Evolutionary conservation across 2,888 invertebrate species (phyloP), one percentile per base, ranked within the genome.

Genomic region (Ochropleura plecta): DNA sequence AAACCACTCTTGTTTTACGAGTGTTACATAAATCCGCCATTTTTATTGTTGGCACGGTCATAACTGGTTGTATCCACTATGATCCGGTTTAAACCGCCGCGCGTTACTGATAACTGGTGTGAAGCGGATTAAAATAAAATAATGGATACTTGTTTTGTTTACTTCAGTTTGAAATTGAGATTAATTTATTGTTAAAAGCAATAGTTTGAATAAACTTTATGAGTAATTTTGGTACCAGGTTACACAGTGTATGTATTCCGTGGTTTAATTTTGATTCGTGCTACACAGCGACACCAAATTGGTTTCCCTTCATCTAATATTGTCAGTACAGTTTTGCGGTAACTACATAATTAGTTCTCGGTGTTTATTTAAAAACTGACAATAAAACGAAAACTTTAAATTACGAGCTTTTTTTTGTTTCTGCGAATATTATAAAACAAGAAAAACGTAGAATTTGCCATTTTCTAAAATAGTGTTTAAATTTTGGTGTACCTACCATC

Each of bases 1-100:
- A 87, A 85, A 82, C 88, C 84, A 85, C 85, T 83, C 76, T 62
- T 75, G 75, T 80, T 89, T 89, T 89, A 89, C 83, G 88, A 88
- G 77, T 68, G 72, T 60, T 83, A 55, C 81, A 85, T 88, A 88
- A 88, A 88, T 83, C 82, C 78, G 53, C 74, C 73, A 71, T 85
- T 82, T 84, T 87, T 86, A 88, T 84, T 84, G 86, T 85, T 73
- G 75, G 76, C 71, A 51, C 59, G 64, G 76, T 60, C 71, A 73
- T 85, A 79, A 72, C 84, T 62, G 80, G 78, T 70, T 78, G 66
- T 85, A 83, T 79, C 81, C 68, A 73, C 75, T 75, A 78, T 77
- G 70, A 85, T 70, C 73, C 65, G 76, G 83, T 76, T 79, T 40
- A 48, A 75, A 66, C 73, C 69, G 70, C 46, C 14, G 66, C 40